Evolutionary conservation across 2,888 invertebrate species (phyloP), one percentile per base, ranked within the genome.

Genomic region (Oligia fasciuncula): DNA sequence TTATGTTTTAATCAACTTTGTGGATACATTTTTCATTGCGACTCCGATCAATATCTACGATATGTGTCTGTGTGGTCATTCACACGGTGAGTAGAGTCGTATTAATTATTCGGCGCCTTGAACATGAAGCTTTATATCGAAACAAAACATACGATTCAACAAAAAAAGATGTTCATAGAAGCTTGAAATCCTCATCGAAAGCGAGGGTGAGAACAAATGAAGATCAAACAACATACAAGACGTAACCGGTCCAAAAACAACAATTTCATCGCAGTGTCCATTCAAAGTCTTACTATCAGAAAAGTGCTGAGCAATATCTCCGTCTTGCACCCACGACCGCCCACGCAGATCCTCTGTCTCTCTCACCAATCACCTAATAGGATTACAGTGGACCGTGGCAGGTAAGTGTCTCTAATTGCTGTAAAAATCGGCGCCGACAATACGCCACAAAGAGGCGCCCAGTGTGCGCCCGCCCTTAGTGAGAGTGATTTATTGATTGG

Each of bases 331-430:
- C 67, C 60, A 84, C 89, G 93, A 91, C 94, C 94, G 93, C 94
- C 94, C 94, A 94, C 93, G 90, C 91, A 79, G 93, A 86, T 86
- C 85, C 76, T 91, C 90, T 86, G 81, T 92, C 93, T 88, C 90
- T 82, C 87, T 92, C 91, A 83, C 89, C 86, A 85, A 91, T 90
- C 90, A 81, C 88, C 86, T 96, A 96, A 96, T 96, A 96, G 96
- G 96, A 96, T 96, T 96, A 96, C 93, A 91, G 88, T 91, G 86
- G 91, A 92, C 93, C 92, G 93, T 94, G 92, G 92, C 96, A 96
- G 96, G 96, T 96, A 97, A 96, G 94, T 96, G 95, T 94, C 95
- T 95, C 93, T 96, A 96, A 97, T 96, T 97, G 96, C 95, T 96
- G 96, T 96, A 94, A 96, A 95, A 96, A 96, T 95, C 95, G 94